phyloP scores from a whole-genome alignment of 2,888 invertebrate genomes.

The Vanessa cardui region DNA sequence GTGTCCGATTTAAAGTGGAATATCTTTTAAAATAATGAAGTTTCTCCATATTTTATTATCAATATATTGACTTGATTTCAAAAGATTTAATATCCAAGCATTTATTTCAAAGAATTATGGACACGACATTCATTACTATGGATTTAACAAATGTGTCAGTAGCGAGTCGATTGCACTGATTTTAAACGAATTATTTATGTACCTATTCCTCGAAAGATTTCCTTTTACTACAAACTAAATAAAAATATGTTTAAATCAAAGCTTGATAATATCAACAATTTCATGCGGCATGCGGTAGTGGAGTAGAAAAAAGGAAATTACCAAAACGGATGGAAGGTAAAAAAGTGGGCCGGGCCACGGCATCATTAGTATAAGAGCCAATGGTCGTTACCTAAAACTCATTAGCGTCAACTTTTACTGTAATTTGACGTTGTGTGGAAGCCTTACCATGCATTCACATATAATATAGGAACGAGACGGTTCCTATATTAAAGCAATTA shows the following conservation, averaged over 20 bases:
- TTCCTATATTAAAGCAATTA: conserved; percentile 68
- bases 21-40: conserved; percentile 28
- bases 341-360: conserved; percentile 75
- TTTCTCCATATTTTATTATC: conserved; percentile 17
- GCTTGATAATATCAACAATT: conserved; percentile 43
- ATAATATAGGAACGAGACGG: conserved; percentile 36
- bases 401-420: conserved; percentile 80
- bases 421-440: conserved; percentile 66
- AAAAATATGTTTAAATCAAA: background rate
- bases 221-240: background rate
- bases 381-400: conserved; percentile 82
- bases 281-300: conserved; percentile 62
- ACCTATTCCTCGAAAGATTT: background rate
- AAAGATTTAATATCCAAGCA: conserved; percentile 1
- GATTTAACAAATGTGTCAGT: background rate
- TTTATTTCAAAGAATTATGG: conserved; percentile 8
- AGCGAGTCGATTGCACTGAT: background rate
- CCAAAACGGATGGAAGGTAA: conserved; percentile 74
- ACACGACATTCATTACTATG: background rate
- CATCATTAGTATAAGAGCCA: conserved; percentile 77
- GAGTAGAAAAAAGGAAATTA: conserved; percentile 66
- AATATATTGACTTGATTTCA: background rate
- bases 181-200: background rate
- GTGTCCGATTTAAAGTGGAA: conserved; percentile 50
- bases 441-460: conserved; percentile 16